Evolutionary conservation across 1,140 invertebrate genomes (phyloP).

Genomic region (Coenobita brevimanus): DNA sequence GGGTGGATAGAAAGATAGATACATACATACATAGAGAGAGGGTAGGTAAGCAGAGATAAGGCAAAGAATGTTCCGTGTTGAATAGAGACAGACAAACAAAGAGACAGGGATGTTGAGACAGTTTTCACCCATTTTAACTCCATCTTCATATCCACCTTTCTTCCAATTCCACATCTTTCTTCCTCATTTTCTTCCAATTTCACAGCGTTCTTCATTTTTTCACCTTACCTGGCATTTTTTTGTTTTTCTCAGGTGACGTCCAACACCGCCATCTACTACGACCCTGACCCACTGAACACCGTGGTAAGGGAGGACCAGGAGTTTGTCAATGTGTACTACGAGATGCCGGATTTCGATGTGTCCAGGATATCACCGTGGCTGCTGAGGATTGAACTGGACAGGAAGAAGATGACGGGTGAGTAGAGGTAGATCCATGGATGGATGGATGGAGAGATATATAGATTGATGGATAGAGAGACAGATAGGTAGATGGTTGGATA

Average conservation of each 20-base stretch:
- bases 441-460: no score
- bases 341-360: constrained; percentile 99
- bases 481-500: background rate
- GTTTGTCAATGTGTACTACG: constrained; percentile 99
- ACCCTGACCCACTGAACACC: constrained; percentile 98
- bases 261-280: constrained; percentile 99
- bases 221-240: no score
- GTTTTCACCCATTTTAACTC: no score
- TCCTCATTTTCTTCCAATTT: no score
- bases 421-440: no score
- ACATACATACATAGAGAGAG: background rate
- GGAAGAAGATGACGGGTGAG: constrained; percentile 93
- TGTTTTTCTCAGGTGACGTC: constrained; percentile 90
- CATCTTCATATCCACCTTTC: no score
- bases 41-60: no score
- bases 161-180: no score
- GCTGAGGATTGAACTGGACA: constrained; percentile 96
- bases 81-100: no score
- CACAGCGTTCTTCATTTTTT: no score
- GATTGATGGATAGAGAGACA: background rate
- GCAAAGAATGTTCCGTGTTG: no score
- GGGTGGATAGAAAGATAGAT: background rate
- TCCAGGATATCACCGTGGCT: constrained; percentile 98
- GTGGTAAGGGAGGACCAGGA: constrained; percentile 99
- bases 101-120: no score